Percentiles rank a stretch among this genome's conserved stretches.
These are phyloP conservation scores for Dynastes hyllus DNA, from an alignment of 2,888 invertebrate genomes.

Conservation along the genomic window DNA sequence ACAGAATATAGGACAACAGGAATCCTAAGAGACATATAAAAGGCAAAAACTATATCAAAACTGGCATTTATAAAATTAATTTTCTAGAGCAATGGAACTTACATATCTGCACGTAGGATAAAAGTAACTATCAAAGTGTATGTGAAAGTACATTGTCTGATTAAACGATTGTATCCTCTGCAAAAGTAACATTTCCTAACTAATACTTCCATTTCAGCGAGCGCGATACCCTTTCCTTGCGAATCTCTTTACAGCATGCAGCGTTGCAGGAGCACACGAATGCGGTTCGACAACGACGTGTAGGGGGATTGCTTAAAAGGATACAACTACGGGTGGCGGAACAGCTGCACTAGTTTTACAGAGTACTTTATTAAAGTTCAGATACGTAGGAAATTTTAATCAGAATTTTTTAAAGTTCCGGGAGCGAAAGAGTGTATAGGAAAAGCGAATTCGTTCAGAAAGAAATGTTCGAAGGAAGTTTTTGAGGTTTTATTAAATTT, in stretches of 20 bases:
- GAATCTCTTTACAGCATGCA: constrained; percentile 12
- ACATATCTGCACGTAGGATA: no score
- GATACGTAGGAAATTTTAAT: constrained; percentile 42
- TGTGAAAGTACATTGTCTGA: not conserved
- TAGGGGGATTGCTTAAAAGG: constrained; percentile 31
- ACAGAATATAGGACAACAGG: no score
- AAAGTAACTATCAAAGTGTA: no score
- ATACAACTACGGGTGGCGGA: constrained; percentile 29
- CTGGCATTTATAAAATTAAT: no score
- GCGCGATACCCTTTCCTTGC: not conserved
- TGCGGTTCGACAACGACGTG: constrained; percentile 32
- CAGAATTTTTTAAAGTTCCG: constrained; percentile 45
- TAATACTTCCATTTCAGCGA: constrained; percentile 17
- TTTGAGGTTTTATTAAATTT: constrained; percentile 36
- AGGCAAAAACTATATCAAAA: no score
- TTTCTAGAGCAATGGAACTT: no score
- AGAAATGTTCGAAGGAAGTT: constrained; percentile 36
- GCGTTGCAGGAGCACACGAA: constrained; percentile 4
- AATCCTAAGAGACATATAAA: no score
- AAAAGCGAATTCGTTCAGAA: constrained; percentile 17
- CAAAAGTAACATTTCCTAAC: not conserved
- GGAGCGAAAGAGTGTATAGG: not conserved
- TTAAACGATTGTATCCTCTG: not conserved
- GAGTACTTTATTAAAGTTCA: constrained; percentile 45
- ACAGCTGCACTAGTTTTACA: constrained; percentile 45